Evolutionary conservation across 1,140 invertebrate genomes (phyloP).

Genomic region (Orchesella cincta): DNA sequence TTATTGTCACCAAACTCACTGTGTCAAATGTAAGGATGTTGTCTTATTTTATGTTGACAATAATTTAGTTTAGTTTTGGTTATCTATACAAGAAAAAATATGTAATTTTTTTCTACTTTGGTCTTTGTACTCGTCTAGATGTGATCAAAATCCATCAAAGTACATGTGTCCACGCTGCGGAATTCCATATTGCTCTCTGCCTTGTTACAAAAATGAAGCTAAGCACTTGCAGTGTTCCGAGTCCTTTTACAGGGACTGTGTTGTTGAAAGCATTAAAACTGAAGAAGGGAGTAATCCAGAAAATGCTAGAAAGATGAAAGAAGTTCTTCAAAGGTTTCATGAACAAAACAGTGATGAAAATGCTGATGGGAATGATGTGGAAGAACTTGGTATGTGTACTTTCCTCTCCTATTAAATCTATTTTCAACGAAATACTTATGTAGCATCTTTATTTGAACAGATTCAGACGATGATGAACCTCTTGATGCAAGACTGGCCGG

Average conservation of each 20-base stretch:
- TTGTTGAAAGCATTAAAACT: slow-evolving; percentile 69
- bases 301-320: slow-evolving; percentile 65
- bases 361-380: slow-evolving; percentile 19
- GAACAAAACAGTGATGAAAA: slow-evolving; percentile 41
- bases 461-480: slow-evolving; percentile 67
- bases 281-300: slow-evolving; percentile 55
- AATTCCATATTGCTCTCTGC: slow-evolving; percentile 76
- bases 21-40: slow-evolving; percentile 35
- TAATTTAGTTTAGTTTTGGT: too few relatives aligned
- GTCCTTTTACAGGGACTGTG: slow-evolving; percentile 79
- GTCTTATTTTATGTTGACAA: too few relatives aligned
- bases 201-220: slow-evolving; percentile 75
- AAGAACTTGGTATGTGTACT: not conserved
- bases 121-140: slow-evolving; percentile 65
- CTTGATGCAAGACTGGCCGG: slow-evolving; percentile 62
- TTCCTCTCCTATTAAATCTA: not conserved
- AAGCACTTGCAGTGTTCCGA: slow-evolving; percentile 79
- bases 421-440: not conserved
- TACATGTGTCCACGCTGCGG: slow-evolving; percentile 85
- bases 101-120: too few relatives aligned
- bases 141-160: slow-evolving; percentile 61
- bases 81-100: too few relatives aligned
- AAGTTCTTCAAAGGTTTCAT: slow-evolving; percentile 69
- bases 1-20: too few relatives aligned
- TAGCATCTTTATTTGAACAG: slow-evolving; percentile 51